Evolutionary conservation across 2,888 invertebrate species (phyloP), one percentile per base, ranked within the genome.

Genomic region (Diarsia brunnea): DNA sequence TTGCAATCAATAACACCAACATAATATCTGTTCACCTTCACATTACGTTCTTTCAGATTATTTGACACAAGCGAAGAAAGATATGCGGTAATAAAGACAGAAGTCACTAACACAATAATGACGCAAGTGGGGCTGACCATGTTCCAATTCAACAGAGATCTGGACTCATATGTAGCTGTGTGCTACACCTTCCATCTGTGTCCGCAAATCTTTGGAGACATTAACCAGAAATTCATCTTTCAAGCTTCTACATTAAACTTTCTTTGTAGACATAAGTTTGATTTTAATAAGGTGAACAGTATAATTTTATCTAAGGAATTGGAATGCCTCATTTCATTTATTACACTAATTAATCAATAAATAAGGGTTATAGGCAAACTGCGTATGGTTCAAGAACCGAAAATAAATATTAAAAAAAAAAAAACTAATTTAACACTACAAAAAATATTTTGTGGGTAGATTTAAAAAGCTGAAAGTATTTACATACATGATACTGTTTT

Each of bases 251-350:
- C 97, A 7, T 88, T 98, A 21, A 97, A 97, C 76, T 98, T 98
- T 92, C 94, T 98, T 53, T 96, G 97, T 85, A 91, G 91, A 70
- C 95, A 97, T 90, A 97, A 97, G 43, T 98, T 98, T 93, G 97
- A 98, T 94, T 98, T 98, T 90, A 98, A 98, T 92, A 98, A 98
- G 97, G 98, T 98, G 96, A 89, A 89, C 58, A 69, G 51, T 63
- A 24, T 24, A n/a, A n/a, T 43, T n/a, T 43, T n/a, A 38, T 38
- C 8, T n/a, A 38, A n/a, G n/a, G 14, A 14, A 43, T n/a, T 14
- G 1, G 8, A 43, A 43, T 43, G n/a, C 43, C n/a, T 8, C n/a
- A n/a, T n/a, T 14, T 43, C 27, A 14, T 38, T 60, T 61, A 61
- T 8, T 14, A 63, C 14, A 27, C 4, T 60, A 31, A 58, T 58